Evolutionary conservation across 2,888 invertebrate species (phyloP).

Genomic region (Eudasyphora cyanicolor): DNA sequence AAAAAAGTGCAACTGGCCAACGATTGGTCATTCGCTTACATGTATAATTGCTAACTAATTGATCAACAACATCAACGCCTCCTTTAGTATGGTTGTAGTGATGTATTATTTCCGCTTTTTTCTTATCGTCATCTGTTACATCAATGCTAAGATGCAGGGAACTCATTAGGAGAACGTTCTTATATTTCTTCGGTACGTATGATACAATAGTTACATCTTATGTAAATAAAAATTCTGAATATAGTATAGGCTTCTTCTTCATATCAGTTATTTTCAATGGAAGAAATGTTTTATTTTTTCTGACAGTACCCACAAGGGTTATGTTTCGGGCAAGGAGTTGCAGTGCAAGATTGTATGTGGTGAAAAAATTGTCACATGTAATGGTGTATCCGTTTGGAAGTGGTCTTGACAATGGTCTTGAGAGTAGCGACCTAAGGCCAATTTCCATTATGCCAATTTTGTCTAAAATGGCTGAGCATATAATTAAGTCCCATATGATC

Average conservation of each 20-base stretch:
- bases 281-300: constrained; percentile 19
- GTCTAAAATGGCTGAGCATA: too few relatives aligned
- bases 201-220: constrained; percentile 28
- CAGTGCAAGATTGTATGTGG: constrained; percentile 30
- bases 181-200: constrained; percentile 29
- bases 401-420: neutral
- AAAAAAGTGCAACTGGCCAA: neutral
- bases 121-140: constrained; percentile 20
- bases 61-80: constrained; percentile 19
- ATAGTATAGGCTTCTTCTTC: constrained; percentile 29
- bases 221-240: constrained; percentile 28
- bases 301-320: constrained; percentile 14
- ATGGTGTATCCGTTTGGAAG: neutral
- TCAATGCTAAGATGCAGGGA: constrained; percentile 1
- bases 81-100: constrained; percentile 12
- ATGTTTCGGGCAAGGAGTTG: constrained; percentile 20
- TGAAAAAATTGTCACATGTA: too few relatives aligned
- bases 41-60: neutral
- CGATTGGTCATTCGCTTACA: neutral
- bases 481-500: too few relatives aligned
- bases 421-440: too few relatives aligned
- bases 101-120: constrained; percentile 23
- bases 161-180: neutral
- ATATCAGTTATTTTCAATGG: constrained; percentile 19
- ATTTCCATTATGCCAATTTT: too few relatives aligned